Percentiles rank a stretch among this genome's conserved stretches.
These are phyloP conservation scores for Xestia ashworthii DNA, from an alignment of 2,888 invertebrate species.

Conservation along the genomic window DNA sequence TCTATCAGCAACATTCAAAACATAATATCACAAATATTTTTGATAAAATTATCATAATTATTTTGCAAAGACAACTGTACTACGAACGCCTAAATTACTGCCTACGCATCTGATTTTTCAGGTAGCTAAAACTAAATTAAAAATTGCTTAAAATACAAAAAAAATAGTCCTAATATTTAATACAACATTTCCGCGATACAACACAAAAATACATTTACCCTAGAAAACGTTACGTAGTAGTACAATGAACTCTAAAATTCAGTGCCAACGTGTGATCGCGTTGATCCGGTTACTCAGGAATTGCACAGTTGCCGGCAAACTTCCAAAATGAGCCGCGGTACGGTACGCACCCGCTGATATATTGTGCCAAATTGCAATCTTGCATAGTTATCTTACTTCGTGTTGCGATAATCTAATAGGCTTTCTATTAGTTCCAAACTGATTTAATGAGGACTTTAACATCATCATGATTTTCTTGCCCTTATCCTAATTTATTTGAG, in stretches of 20 bases:
- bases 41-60: neutral
- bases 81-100: neutral
- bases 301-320: slow-evolving; percentile 64
- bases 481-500: no score
- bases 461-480: no score
- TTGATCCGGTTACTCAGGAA: slow-evolving; percentile 68
- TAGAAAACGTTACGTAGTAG: slow-evolving; percentile 58
- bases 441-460: neutral
- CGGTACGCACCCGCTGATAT: slow-evolving; percentile 53
- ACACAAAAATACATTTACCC: slow-evolving; percentile 41
- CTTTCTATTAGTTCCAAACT: slow-evolving; percentile 5
- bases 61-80: neutral
- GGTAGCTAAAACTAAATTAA: neutral
- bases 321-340: slow-evolving; percentile 62
- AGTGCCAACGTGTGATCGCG: slow-evolving; percentile 70
- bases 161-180: slow-evolving; percentile 1
- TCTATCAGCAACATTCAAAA: neutral
- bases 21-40: slow-evolving; percentile 1
- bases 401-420: slow-evolving; percentile 19
- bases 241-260: slow-evolving; percentile 69
- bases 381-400: slow-evolving; percentile 37
- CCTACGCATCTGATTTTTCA: neutral
- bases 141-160: neutral
- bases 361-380: slow-evolving; percentile 61
- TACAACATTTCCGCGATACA: slow-evolving; percentile 37